Conservation (phyloP, 2,113 vertebrate genomes). For the human (Homo sapiens) region GRCh38 chr6:112512501-112513000, state of each 20-base stretch:
- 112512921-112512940: not conserved
- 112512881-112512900: not conserved
- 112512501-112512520: too few relatives aligned
- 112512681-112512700: not conserved
- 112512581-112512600: not conserved
- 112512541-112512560: not conserved
- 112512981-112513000: not conserved
- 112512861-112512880: not conserved
- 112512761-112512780: not conserved
- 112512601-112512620: not conserved
- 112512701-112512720: not conserved
- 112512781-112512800: not conserved
- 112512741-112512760: not conserved
- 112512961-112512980: not conserved
- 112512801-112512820: not conserved
- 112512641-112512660: too few relatives aligned
- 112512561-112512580: not conserved
- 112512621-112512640: not conserved
- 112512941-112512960: not conserved
- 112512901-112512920: not conserved
- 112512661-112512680: not conserved
- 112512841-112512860: not conserved
- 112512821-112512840: not conserved
- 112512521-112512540: not conserved
- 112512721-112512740: not conserved